Conservation (phyloP, 2,888 invertebrate genomes). For the Oegoconia quadripuncta region DNA sequence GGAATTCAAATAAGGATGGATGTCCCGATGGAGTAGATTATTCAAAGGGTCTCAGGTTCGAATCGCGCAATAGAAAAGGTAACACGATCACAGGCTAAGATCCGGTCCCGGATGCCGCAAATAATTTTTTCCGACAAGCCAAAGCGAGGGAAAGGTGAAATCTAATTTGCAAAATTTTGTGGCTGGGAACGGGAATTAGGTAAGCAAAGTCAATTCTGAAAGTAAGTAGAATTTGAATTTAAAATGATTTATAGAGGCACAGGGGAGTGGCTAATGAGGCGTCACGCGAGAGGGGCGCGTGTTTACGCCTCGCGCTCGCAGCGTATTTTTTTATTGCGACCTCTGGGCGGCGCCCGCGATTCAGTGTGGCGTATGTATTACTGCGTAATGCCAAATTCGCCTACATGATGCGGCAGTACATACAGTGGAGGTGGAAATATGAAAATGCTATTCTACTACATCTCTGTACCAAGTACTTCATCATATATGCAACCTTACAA, state of each 20-base stretch:
- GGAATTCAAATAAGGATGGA: slow-evolving; percentile 16
- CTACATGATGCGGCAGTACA: slow-evolving; percentile 29
- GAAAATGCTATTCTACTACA: no score
- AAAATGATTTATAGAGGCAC: slow-evolving; percentile 76
- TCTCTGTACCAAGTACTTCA: no score
- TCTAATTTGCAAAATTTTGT: slow-evolving; percentile 73
- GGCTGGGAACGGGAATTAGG: slow-evolving; percentile 68
- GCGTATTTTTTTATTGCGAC: slow-evolving; percentile 53
- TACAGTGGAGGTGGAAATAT: no score
- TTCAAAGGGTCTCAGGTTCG: slow-evolving; percentile 30
- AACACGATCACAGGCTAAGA: slow-evolving; percentile 43
- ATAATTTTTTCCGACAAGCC: slow-evolving; percentile 53
- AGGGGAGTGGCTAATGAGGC: slow-evolving; percentile 78
- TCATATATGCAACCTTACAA: no score
- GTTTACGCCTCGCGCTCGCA: slow-evolving; percentile 59
- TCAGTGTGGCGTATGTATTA: slow-evolving; percentile 22
- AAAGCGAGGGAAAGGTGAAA: slow-evolving; percentile 58
- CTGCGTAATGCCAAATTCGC: slow-evolving; percentile 47
- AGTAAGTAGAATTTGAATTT: slow-evolving; percentile 78
- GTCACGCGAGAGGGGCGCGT: slow-evolving; percentile 74
- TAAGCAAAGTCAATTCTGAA: slow-evolving; percentile 74
- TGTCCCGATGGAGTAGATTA: slow-evolving; percentile 27
- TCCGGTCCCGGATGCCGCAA: slow-evolving; percentile 52
- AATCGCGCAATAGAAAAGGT: slow-evolving; percentile 37
- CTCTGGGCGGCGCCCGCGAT: slow-evolving; percentile 48